A percentile compares a stretch with the other conserved stretches of the same genome.
Evolutionary conservation across 2,113 vertebrate genomes (phyloP).

Genomic region (Litocranius walleri): DNA sequence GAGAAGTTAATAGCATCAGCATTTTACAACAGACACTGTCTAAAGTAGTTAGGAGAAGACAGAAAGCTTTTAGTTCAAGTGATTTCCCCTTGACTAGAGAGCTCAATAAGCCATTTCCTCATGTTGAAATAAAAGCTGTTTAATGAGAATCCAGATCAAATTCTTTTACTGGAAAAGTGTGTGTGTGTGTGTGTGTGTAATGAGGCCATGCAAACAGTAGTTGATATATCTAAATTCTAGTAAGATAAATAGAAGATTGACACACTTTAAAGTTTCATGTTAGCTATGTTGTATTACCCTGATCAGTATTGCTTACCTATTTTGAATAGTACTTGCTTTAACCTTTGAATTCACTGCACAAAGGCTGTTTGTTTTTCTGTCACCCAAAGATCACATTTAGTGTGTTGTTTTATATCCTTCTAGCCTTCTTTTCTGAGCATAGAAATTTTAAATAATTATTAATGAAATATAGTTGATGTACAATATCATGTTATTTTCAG

Average conservation of each 20-base stretch:
- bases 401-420: background rate
- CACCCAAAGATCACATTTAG: background rate
- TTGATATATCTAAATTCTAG: background rate
- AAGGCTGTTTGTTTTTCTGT: background rate
- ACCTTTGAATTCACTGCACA: background rate
- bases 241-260: background rate
- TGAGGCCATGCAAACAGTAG: background rate
- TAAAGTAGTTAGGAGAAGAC: background rate
- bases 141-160: background rate
- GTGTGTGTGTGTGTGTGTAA: background rate
- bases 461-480: background rate
- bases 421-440: background rate
- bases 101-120: conserved; percentile 6
- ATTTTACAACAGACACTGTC: conserved; percentile 1
- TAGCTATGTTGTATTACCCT: background rate
- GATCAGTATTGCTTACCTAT: background rate
- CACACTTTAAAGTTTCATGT: background rate
- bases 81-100: background rate
- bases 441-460: background rate
- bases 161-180: background rate
- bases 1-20: background rate
- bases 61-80: background rate
- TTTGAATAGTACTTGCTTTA: background rate
- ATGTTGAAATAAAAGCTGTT: background rate
- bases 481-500: background rate